Evolutionary conservation across 2,797 vertebrate species (phyloP), one percentile per base, ranked within the genome.

Genomic region (Poeciliopsis infans): DNA sequence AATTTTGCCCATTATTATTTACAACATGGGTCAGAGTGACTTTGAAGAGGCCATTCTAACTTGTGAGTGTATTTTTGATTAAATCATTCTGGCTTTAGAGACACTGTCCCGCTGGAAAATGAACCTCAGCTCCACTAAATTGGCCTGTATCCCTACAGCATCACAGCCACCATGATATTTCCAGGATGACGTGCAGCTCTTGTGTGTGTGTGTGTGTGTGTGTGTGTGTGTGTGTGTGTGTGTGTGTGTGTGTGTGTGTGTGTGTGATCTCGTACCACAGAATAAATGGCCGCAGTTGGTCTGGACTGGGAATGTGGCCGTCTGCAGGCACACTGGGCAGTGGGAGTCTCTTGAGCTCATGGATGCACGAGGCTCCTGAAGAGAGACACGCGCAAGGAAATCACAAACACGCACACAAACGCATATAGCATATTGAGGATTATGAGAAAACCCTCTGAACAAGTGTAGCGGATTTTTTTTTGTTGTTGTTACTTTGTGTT

Each of bases 281-380:
- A 97, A 97, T 78, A 96, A 88, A 92, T 97, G 97, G 11, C 97
- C 96, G 51, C 97, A 97, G 93, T 96, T 97, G 23, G 96, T 97
- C 94, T 96, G 92, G 73, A 96, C 95, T 2, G 97, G 96, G 85
- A 96, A 94, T 55, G 78, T 89, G 49, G 94, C 87, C 1, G 89
- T 85, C 77, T 98, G 96, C 85, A 97, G 95, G 81, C 97, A 97
- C 69, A 96, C 96, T 2, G 96, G 96, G 79, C 97, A 97, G 79
- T 91, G 93, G 55, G 87, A 86, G 83, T 96, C 97, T 80, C 80
- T 91, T 79, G 87, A 92, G 71, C 84, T 85, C 51, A 81, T 31
- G 47, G 89, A 66, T 20, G 87, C 80, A 84, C 93, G 87, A 12
- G 84, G 72, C 47, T 92, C 94, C 95, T 95, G 33, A 45, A 81